Evolutionary conservation across 2,888 invertebrate species (phyloP), one percentile per base, ranked within the genome.

Genomic region (Macaria liturata): DNA sequence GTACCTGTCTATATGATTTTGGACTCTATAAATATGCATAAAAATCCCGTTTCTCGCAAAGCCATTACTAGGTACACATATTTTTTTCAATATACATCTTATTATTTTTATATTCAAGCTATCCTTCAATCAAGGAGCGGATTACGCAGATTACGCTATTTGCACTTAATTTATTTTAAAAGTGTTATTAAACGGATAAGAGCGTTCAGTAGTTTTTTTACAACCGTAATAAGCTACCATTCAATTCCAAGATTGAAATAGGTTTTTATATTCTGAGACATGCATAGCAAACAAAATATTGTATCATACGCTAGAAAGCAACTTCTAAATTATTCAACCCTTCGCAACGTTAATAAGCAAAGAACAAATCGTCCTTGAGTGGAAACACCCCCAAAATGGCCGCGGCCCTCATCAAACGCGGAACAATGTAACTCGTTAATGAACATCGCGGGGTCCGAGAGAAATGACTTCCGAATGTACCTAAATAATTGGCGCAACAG

Each of bases 401-500:
- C 42, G 55, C 45, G 34, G 45, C 42, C 49, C 40, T 56, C 48
- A 55, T 59, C 55, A 59, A 56, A 60, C 55, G 49, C 52, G 39
- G 55, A 62, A 62, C 67, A 66, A 68, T 68, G 67, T 66, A 70
- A 66, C 62, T 66, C 65, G 62, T 60, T 66, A 64, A 66, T 62
- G 56, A 64, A 64, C 55, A 57, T 47, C 49, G 60, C 50, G 44
- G 58, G 51, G 58, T 61, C 53, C 56, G 61, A 66, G 76, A 84
- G 74, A 72, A 82, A 87, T 81, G 75, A 83, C 83, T 85, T 84
- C 83, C 78, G 81, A 85, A 84, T 82, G 85, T 86, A 20, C 20
- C 20, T 20, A 84, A 88, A 86, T 88, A 88, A 86, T 87, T 88
- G 84, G 84, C 84, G 80, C 85, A 88, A 89, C 88, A 87, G 86